These are phyloP conservation scores for Stercorarius parasiticus DNA, from an alignment of 2,113 vertebrate genomes.

Conservation along the genomic window DNA sequence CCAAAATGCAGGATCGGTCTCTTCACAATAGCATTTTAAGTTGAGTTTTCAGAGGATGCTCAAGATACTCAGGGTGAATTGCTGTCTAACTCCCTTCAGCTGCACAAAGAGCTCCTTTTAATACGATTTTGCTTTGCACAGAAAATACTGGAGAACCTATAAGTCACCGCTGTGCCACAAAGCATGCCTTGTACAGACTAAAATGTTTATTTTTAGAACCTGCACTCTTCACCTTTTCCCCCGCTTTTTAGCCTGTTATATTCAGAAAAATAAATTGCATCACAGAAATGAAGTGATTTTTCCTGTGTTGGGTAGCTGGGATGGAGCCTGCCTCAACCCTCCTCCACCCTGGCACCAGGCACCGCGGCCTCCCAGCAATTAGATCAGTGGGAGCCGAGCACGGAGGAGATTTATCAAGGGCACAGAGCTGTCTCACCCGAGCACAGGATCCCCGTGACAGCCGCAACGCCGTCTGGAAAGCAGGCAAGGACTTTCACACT, in stretches of 20 bases:
- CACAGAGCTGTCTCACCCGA: neutral
- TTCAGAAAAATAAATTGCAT: neutral
- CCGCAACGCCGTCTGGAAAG: neutral
- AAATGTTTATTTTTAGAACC: neutral
- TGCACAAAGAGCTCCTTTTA: neutral
- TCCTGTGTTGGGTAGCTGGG: neutral
- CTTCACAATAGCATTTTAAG: neutral
- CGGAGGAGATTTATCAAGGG: neutral
- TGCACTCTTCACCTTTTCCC: neutral
- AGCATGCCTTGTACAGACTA: neutral
- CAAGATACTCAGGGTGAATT: neutral
- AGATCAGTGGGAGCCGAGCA: neutral
- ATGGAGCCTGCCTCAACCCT: neutral
- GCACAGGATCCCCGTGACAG: neutral
- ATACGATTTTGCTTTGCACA: neutral
- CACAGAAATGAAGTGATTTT: neutral
- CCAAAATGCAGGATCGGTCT: accelerated
- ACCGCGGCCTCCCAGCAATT: neutral
- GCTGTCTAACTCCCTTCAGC: neutral
- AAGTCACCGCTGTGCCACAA: neutral
- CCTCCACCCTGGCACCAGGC: neutral
- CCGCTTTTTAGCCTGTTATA: neutral
- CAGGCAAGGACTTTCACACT: neutral
- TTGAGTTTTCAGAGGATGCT: neutral
- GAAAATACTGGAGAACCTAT: neutral